phyloP scores from a whole-genome alignment of 2,797 vertebrate species.

The Lacerta agilis region DNA sequence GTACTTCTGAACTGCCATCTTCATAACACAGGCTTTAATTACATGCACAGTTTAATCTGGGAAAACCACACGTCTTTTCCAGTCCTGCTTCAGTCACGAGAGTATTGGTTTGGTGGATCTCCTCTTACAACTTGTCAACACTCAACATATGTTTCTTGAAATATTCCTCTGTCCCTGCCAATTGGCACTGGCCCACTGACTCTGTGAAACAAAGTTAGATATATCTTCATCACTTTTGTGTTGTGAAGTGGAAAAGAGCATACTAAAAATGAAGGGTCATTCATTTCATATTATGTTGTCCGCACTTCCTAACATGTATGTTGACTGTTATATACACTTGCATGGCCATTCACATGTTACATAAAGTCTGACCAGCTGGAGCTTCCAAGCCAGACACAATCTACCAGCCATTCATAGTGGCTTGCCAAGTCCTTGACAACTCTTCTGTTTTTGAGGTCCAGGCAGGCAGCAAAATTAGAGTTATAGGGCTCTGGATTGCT shows the following conservation, averaged over 20 bases:
- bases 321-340: neutral
- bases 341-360: neutral
- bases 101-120: constrained; percentile 52
- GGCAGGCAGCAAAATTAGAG: neutral
- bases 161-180: constrained; percentile 29
- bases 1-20: constrained; percentile 65
- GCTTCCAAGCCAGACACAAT: neutral
- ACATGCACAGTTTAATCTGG: constrained; percentile 64
- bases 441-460: neutral
- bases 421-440: neutral
- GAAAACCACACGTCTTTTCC: constrained; percentile 64
- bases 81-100: constrained; percentile 30
- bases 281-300: neutral
- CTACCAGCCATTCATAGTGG: neutral
- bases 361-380: neutral
- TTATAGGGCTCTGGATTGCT: too few relatives aligned
- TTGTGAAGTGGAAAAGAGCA: neutral
- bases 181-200: neutral
- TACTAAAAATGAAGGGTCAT: neutral
- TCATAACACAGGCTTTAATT: constrained; percentile 67
- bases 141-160: constrained; percentile 40
- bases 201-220: constrained; percentile 14
- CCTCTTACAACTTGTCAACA: constrained; percentile 33
- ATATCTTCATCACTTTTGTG: constrained; percentile 4
- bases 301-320: neutral